Percentiles rank a stretch among this genome's conserved stretches.
phyloP scores from a whole-genome alignment of 2,113 vertebrate genomes.

The Amphiprion percula region DNA sequence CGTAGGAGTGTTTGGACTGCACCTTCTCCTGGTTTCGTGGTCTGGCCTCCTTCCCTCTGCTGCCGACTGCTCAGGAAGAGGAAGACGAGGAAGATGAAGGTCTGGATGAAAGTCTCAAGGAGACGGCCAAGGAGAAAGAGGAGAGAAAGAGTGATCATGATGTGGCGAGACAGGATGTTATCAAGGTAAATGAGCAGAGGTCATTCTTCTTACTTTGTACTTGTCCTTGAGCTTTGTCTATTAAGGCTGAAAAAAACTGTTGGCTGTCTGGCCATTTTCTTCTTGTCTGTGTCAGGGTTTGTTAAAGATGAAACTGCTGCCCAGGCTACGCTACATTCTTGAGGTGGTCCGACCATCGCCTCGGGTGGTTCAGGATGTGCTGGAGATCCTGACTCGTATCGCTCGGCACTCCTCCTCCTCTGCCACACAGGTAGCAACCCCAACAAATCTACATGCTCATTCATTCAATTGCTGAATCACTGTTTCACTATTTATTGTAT shows the following conservation, averaged over 20 bases:
- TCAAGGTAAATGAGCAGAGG: slow-evolving; percentile 86
- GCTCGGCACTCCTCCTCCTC: slow-evolving; percentile 91
- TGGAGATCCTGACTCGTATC: slow-evolving; percentile 91
- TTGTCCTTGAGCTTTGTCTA: rapidly evolving
- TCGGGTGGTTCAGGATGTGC: slow-evolving; percentile 87
- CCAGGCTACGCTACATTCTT: slow-evolving; percentile 92
- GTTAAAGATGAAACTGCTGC: slow-evolving; percentile 92
- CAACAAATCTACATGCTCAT: background rate
- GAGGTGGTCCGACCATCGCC: slow-evolving; percentile 91
- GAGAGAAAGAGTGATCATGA: slow-evolving; percentile 89
- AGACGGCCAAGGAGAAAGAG: slow-evolving; percentile 85
- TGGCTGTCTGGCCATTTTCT: too few species aligned
- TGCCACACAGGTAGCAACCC: slow-evolving; percentile 86
- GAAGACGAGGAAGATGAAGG: slow-evolving; percentile 86
- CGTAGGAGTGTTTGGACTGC: slow-evolving; percentile 90
- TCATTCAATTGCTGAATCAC: background rate
- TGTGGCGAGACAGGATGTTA: slow-evolving; percentile 89
- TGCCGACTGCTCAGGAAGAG: slow-evolving; percentile 86
- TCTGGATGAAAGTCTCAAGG: slow-evolving; percentile 80
- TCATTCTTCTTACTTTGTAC: background rate
- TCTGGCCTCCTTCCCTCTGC: slow-evolving; percentile 87
- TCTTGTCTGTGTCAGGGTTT: slow-evolving; percentile 87
- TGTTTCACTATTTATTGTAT: background rate
- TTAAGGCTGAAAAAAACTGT: background rate
- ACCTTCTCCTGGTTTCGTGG: slow-evolving; percentile 94